phyloP scores from a whole-genome alignment of 2,888 invertebrate species.

The Geotrupes spiniger region DNA sequence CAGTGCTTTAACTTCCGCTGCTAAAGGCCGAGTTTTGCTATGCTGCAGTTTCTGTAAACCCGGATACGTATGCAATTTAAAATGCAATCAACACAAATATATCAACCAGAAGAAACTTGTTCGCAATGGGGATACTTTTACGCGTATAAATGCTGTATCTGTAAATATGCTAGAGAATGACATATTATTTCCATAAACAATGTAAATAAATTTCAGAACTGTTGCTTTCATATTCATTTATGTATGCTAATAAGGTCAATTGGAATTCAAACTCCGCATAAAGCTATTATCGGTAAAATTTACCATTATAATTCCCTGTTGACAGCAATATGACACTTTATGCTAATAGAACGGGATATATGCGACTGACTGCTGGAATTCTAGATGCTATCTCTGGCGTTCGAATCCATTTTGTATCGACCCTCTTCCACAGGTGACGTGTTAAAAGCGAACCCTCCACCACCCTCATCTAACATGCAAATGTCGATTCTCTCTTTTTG shows the following conservation, averaged over 20 bases:
- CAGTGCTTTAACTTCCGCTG: no score
- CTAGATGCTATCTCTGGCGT: slow-evolving; percentile 20
- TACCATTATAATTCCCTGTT: slow-evolving; percentile 19
- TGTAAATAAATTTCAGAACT: no score
- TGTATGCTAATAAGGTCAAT: slow-evolving; percentile 13
- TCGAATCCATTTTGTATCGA: slow-evolving; percentile 24
- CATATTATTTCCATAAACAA: no score
- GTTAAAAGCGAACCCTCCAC: slow-evolving; percentile 30
- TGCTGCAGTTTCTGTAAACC: no score
- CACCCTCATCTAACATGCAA: slow-evolving; percentile 32
- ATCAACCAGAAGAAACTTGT: no score
- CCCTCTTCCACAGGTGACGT: slow-evolving; percentile 28
- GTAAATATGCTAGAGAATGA: no score
- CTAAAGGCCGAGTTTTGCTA: no score
- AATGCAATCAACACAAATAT: no score
- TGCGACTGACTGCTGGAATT: slow-evolving; percentile 21
- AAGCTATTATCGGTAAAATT: slow-evolving; percentile 20
- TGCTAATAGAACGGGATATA: slow-evolving; percentile 20
- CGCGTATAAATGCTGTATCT: no score
- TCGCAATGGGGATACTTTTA: no score
- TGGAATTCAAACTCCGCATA: slow-evolving; percentile 15
- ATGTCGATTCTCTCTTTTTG: slow-evolving; percentile 31
- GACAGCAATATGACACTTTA: slow-evolving; percentile 23
- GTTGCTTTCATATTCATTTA: not conserved
- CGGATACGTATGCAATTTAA: no score